These are phyloP conservation scores for Himalopsyche anomala DNA, from an alignment of 2,888 invertebrate genomes.

Conservation along the genomic window DNA sequence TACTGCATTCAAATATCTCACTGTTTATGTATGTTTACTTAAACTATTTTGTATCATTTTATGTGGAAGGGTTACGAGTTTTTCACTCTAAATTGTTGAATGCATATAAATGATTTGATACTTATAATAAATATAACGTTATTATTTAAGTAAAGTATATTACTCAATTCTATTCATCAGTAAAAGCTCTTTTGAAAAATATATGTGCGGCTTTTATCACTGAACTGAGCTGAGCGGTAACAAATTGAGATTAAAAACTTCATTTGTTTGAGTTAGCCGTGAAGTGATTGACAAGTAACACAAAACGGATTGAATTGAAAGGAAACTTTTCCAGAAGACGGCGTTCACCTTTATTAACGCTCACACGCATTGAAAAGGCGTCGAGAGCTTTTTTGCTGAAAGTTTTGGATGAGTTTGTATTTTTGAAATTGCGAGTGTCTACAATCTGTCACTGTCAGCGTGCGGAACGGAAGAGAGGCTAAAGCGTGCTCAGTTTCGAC, in stretches of 20 bases:
- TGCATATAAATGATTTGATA: too few species aligned
- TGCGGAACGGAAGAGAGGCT: background rate
- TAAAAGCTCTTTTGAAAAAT: too few species aligned
- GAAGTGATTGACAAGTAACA: slow-evolving; percentile 36
- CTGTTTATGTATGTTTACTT: too few species aligned
- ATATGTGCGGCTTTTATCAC: too few species aligned
- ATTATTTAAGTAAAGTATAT: too few species aligned
- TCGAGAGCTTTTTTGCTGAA: slow-evolving; percentile 10
- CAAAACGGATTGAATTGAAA: slow-evolving; percentile 33
- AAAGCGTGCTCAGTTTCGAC: background rate
- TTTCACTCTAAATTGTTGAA: too few species aligned
- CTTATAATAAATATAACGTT: too few species aligned
- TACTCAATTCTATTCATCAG: too few species aligned
- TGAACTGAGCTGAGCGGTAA: background rate
- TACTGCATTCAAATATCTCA: too few species aligned
- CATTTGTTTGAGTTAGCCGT: slow-evolving; percentile 37
- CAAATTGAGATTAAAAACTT: slow-evolving; percentile 35
- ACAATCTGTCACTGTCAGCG: slow-evolving; percentile 42
- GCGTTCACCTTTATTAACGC: slow-evolving; percentile 41
- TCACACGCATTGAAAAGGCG: background rate
- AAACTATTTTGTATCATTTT: too few species aligned
- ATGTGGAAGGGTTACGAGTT: too few species aligned
- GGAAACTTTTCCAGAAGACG: slow-evolving; percentile 7
- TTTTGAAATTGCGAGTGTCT: slow-evolving; percentile 40
- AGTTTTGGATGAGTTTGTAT: slow-evolving; percentile 41